Conservation (phyloP, 1,140 invertebrate genomes). For the Apocrypta bakeri region DNA sequence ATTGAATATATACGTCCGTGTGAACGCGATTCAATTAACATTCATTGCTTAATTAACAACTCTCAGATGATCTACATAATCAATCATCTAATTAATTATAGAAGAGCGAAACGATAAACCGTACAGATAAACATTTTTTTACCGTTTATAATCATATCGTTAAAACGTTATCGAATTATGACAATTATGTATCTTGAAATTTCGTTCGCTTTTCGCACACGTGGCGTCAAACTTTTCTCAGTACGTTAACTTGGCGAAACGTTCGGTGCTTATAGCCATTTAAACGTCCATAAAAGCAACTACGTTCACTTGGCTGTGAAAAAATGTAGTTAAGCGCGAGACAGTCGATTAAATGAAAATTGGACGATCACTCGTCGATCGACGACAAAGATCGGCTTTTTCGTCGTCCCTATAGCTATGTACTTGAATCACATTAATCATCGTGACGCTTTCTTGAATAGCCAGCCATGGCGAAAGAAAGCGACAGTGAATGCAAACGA, state of each 20-base stretch:
- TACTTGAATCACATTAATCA: slow-evolving; percentile 25
- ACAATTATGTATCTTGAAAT: too few species aligned
- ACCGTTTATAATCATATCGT: neutral
- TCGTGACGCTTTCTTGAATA: slow-evolving; percentile 28
- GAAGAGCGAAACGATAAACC: neutral
- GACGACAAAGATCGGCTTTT: neutral
- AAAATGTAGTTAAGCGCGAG: neutral
- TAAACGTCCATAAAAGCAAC: neutral
- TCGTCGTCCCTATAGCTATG: neutral
- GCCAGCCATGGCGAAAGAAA: slow-evolving; percentile 15
- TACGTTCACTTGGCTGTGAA: neutral
- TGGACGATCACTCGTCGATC: neutral
- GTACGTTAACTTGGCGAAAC: neutral
- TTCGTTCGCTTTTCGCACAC: too few species aligned
- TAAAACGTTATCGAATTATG: too few species aligned
- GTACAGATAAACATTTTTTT: neutral
- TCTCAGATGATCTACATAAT: too few species aligned
- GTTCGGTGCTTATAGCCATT: too few species aligned
- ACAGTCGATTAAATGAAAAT: neutral
- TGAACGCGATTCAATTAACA: neutral
- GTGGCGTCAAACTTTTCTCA: too few species aligned
- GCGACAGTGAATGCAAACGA: neutral
- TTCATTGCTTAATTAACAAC: neutral
- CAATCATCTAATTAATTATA: neutral
- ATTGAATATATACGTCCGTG: neutral